Evolutionary conservation across 1,140 invertebrate genomes (phyloP).

Genomic region (Antheraea mylitta): DNA sequence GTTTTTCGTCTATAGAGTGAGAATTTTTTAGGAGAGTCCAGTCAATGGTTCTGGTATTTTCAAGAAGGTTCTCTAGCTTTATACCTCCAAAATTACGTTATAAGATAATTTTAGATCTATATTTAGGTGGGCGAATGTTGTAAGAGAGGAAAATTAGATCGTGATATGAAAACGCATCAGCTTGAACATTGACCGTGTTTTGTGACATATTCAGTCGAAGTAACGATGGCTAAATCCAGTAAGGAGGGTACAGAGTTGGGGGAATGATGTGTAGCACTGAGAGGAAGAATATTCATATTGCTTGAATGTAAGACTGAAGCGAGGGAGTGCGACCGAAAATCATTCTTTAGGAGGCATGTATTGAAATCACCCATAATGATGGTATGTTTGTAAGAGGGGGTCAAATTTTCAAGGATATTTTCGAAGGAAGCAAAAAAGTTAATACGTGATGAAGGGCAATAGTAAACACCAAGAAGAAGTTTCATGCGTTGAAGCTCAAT

Average conservation of each 20-base stretch:
- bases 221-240: conserved; percentile 19
- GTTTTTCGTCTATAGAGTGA: conserved; percentile 2
- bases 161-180: conserved; percentile 26
- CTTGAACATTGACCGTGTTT: conserved; percentile 23
- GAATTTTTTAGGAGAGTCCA: conserved; percentile 7
- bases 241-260: conserved; percentile 19
- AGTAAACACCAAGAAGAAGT: too few species aligned
- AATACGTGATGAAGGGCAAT: too few species aligned
- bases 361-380: conserved; percentile 13
- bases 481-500: too few species aligned
- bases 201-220: conserved; percentile 1
- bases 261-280: conserved; percentile 17
- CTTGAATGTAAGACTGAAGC: not conserved
- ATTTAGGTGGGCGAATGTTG: conserved; percentile 10
- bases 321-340: conserved; percentile 6
- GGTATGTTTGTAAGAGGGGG: not conserved
- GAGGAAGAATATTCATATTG: conserved; percentile 11
- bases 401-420: too few species aligned
- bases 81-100: conserved; percentile 7
- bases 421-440: too few species aligned
- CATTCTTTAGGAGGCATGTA: conserved; percentile 15
- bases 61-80: conserved; percentile 1
- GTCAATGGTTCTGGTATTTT: conserved; percentile 8
- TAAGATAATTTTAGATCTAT: conserved; percentile 13
- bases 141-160: conserved; percentile 21